Base-by-base conservation (phyloP, 35 echinoderm and acorn worm species). In the Apostichopus parvimensis region DNA sequence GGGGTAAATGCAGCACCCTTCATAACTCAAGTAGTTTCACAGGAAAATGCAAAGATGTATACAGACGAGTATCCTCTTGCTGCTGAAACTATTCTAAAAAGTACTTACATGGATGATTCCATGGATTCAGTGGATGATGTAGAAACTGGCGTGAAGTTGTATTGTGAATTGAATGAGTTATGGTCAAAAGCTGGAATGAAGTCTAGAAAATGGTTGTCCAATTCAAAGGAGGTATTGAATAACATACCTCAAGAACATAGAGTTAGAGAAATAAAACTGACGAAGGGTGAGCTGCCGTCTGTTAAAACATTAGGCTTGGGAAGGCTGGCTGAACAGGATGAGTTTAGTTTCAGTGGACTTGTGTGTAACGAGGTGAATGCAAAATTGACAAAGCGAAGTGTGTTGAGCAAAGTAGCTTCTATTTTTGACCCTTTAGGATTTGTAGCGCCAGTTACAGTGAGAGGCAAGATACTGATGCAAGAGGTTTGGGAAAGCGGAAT, bases 401-500 rank as follows among this genome's bases (percentile, higher is more conserved):
- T 89, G 6, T 79, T 93, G 21, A 93, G 86, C 45, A 61, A 73
- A 10, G 54, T 93, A 9, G 85, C 92, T 18, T 54, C 56, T 68
- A 9, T 93, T 6, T 93, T 93, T 54, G 86, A 93, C 21, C 92
- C 92, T 9, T 5, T 93, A 59, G 84, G 78, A 4, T 80, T 93
- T 55, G 4, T 93, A 53, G 53, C 92, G 6, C 92, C 92, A 28
- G 26, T 88, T 9, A 23, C 72, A 20, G 64, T 88, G 7, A 79
- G 18, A 9, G 92, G n/a, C 5, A 93, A 93, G 56, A 89, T 93
- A 12, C 65, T 88, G 54, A 88, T 89, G 75, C 92, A 93, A 26
- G 84, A 89, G 1, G 66, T 93, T 45, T 93, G 92, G 92, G 92
- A 54, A 82, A 78, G 57, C 53, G 86, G 92, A 22, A n/a, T 59